phyloP scores from a whole-genome alignment of 2,888 invertebrate species.

The Rhagonycha fulva region DNA sequence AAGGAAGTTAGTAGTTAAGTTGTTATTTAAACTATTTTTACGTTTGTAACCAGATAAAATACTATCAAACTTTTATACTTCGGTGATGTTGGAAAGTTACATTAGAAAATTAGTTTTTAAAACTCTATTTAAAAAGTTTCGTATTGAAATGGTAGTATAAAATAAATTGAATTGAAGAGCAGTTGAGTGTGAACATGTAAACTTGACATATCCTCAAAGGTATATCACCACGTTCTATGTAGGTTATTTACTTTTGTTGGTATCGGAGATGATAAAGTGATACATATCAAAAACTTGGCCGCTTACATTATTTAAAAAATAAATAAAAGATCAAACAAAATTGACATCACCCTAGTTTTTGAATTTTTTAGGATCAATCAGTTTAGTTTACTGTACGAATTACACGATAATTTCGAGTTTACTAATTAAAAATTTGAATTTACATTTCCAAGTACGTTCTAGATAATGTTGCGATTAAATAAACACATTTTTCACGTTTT shows the following conservation, averaged over 20 bases:
- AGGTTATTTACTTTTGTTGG: background rate
- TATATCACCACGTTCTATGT: background rate
- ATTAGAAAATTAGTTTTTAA: background rate
- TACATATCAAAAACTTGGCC: background rate
- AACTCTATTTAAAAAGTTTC: background rate
- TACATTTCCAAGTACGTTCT: background rate
- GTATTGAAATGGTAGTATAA: background rate
- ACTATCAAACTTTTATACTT: background rate
- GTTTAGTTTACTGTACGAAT: background rate
- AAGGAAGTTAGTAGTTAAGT: background rate
- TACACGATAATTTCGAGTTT: background rate
- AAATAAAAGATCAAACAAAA: background rate
- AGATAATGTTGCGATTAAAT: background rate
- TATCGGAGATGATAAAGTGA: background rate
- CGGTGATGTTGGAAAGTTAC: background rate
- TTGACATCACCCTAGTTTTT: background rate
- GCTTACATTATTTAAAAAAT: background rate
- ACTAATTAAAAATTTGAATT: background rate
- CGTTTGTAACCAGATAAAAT: background rate
- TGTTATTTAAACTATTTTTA: background rate
- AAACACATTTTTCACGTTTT: background rate
- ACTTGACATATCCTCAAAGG: conserved; percentile 2
- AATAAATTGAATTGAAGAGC: background rate
- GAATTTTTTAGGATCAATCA: no score
- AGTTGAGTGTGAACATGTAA: conserved; percentile 1